Evolutionary conservation across 2,888 invertebrate species (phyloP).

Genomic region (Oxyscelio sp.): DNA sequence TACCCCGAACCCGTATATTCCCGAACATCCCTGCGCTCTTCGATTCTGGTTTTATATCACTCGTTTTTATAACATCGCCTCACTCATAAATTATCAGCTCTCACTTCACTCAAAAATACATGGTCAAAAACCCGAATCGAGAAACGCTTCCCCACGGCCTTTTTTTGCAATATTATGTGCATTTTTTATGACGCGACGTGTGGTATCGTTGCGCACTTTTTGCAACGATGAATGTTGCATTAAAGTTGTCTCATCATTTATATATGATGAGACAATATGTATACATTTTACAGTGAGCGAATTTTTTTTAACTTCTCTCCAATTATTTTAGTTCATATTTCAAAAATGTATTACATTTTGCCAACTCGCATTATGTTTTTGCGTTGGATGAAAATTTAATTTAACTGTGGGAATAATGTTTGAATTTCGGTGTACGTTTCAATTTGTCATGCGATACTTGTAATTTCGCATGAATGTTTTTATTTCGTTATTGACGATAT

Average conservation of each 20-base stretch:
- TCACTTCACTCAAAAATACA: constrained; percentile 55
- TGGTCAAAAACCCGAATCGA: constrained; percentile 21
- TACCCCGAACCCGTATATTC: constrained; percentile 83
- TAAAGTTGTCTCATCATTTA: too few relatives aligned
- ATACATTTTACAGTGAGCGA: constrained; percentile 28
- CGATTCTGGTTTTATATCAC: constrained; percentile 60
- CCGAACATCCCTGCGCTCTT: constrained; percentile 51
- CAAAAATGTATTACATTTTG: constrained; percentile 52
- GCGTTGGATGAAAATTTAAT: constrained; percentile 33
- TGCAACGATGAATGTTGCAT: constrained; percentile 44
- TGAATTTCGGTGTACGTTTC: constrained; percentile 48
- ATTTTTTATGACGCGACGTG: constrained; percentile 56
- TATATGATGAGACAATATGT: constrained; percentile 50
- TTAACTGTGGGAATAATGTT: constrained; percentile 37
- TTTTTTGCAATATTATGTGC: constrained; percentile 35
- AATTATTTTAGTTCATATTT: constrained; percentile 36
- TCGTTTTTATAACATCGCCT: constrained; percentile 45
- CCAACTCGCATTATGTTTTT: constrained; percentile 27
- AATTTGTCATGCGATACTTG: constrained; percentile 55
- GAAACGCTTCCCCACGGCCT: background rate
- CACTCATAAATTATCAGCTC: constrained; percentile 61
- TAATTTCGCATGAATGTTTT: constrained; percentile 40
- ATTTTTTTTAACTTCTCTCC: constrained; percentile 46
- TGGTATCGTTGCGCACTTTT: constrained; percentile 47
- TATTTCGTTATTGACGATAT: constrained; percentile 10